phyloP scores from a whole-genome alignment of 2,888 invertebrate genomes.

The Ormia ochracea region DNA sequence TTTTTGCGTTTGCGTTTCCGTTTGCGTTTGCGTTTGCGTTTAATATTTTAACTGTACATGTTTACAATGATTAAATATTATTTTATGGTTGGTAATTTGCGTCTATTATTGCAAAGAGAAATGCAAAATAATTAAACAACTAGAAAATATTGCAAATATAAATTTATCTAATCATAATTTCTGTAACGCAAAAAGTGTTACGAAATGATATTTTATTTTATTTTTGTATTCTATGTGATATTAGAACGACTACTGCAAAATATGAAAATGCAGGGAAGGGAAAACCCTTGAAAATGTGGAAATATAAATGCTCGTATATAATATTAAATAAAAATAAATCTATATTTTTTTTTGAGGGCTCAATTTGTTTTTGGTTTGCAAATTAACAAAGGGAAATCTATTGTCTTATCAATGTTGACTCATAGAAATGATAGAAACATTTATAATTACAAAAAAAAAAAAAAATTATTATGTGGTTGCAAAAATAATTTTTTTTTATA shows the following conservation, averaged over 20 bases:
- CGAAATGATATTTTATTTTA: slow-evolving; percentile 46
- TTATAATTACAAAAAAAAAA: too few relatives aligned
- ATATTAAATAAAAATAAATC: background rate
- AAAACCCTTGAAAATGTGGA: too few relatives aligned
- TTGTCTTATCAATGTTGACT: too few relatives aligned
- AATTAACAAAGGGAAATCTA: too few relatives aligned
- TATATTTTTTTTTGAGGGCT: background rate
- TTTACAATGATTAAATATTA: slow-evolving; percentile 39
- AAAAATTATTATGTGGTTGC: too few relatives aligned
- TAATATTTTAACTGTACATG: slow-evolving; percentile 7
- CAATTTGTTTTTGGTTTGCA: too few relatives aligned
- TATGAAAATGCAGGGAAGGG: background rate
- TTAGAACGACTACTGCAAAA: slow-evolving; percentile 5
- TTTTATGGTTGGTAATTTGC: slow-evolving; percentile 29
- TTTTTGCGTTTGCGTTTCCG: slow-evolving; percentile 11
- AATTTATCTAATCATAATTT: slow-evolving; percentile 55
- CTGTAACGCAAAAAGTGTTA: slow-evolving; percentile 47
- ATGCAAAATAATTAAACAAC: background rate
- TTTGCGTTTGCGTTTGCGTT: slow-evolving; percentile 3
- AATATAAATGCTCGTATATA: background rate
- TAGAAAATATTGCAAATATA: slow-evolving; percentile 31
- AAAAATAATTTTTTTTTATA: too few relatives aligned
- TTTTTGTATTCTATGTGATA: slow-evolving; percentile 26
- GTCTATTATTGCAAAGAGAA: slow-evolving; percentile 4
- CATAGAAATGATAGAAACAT: too few relatives aligned